Percentiles rank a stretch among this genome's conserved stretches.
Conservation (phyloP, 2,888 invertebrate genomes). For the Rhimphoctona megacephalus region DNA sequence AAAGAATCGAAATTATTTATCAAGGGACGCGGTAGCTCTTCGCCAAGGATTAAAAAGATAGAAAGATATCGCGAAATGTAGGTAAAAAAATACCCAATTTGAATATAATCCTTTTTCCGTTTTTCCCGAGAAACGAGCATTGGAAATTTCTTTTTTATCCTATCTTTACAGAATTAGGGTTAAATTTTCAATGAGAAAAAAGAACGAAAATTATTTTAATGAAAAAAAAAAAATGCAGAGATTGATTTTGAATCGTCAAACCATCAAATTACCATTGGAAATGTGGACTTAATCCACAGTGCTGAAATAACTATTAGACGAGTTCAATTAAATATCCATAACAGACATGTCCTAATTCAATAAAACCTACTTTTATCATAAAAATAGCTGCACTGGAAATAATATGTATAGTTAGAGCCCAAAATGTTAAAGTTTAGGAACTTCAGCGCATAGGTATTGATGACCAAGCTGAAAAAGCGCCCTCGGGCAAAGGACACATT, state of each 20-base stretch:
- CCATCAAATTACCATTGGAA: background rate
- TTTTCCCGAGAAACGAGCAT: too few relatives aligned
- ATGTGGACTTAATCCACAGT: background rate
- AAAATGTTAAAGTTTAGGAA: constrained; percentile 24
- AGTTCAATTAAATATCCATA: too few relatives aligned
- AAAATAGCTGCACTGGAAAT: background rate
- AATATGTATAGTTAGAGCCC: background rate
- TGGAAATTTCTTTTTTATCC: too few relatives aligned
- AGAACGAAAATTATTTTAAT: background rate
- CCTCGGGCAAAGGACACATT: constrained; percentile 33
- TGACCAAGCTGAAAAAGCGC: background rate
- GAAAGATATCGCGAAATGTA: too few relatives aligned
- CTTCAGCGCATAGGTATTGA: background rate
- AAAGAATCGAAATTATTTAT: too few relatives aligned
- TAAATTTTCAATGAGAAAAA: background rate
- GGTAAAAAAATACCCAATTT: too few relatives aligned
- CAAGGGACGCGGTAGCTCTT: too few relatives aligned
- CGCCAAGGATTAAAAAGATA: too few relatives aligned
- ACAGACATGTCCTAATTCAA: too few relatives aligned
- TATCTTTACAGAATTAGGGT: too few relatives aligned
- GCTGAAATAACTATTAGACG: too few relatives aligned
- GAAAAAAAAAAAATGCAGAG: background rate
- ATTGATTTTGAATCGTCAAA: background rate
- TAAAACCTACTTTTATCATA: background rate
- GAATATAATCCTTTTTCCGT: too few relatives aligned